A percentile compares a stretch with the other conserved stretches of the same genome.
Evolutionary conservation across 2,113 vertebrate genomes (phyloP).

Genomic region (Chrysochloris asiatica): DNA sequence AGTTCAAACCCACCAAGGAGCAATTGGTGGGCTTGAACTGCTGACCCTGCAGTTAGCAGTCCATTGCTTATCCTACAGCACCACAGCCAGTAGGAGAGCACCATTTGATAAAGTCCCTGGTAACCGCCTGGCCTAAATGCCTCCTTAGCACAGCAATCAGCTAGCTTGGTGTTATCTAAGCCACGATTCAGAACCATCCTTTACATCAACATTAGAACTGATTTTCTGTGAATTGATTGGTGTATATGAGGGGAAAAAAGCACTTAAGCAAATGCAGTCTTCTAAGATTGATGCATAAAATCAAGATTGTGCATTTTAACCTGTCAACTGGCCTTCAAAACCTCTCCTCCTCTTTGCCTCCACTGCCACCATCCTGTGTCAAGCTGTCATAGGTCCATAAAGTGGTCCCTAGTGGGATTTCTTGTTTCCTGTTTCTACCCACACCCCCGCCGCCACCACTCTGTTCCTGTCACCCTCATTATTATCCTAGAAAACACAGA

Average conservation of each 20-base stretch:
- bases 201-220: neutral
- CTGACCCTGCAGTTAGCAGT: too few species aligned
- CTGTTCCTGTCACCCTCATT: too few species aligned
- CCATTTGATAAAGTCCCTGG: fast-evolving
- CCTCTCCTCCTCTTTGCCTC: neutral
- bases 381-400: neutral
- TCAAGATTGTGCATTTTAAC: neutral
- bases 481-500: conserved; percentile 14
- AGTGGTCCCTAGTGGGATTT: neutral
- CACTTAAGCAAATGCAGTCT: neutral
- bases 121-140: neutral
- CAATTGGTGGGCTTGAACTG: too few species aligned
- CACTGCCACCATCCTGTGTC: neutral
- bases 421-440: neutral
- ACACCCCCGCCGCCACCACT: too few species aligned
- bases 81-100: neutral
- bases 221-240: neutral
- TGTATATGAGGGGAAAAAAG: neutral
- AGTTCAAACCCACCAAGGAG: too few species aligned
- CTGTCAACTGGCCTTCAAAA: neutral
- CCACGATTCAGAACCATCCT: neutral
- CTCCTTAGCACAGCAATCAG: neutral
- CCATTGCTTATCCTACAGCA: too few species aligned
- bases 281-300: neutral
- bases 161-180: neutral